Evolutionary conservation across 1,140 invertebrate species (phyloP), one percentile per base, ranked within the genome.

Genomic region (Wiebesia pumilae): DNA sequence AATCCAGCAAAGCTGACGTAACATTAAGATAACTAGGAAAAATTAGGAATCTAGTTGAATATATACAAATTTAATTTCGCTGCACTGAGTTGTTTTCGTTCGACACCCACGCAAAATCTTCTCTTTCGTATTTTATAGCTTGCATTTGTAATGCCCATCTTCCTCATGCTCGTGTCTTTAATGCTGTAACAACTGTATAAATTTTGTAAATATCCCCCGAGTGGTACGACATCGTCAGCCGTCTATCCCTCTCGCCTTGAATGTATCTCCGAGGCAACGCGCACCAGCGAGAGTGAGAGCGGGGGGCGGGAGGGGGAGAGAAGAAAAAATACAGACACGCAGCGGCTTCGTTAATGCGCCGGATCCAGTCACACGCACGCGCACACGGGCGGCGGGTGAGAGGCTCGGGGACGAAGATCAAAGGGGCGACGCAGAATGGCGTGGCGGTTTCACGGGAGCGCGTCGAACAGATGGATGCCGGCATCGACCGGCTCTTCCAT

Each of bases 361-460:
- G 38, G 38, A 35, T 16, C 78, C 30, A 9, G 80, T 19, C 80
- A 7, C 38, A 54, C 80, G 80, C 40, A 30, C 80, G 80, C 35
- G 58, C 16, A 19, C 67, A 19, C 88, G 43, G 7, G 51, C 7
- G 58, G 83, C 87, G 83, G 30, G 19, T 7, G 2, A 54, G 19
- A 54, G 51, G 43, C 51, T 6, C 10, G 51, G 84, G 85, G 83
- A 24, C 79, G 81, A 90, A 91, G 91, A 92, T 92, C 91, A 92
- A 92, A 92, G 91, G 87, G 71, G 85, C 83, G 90, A 89, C 89
- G 86, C 88, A 30, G 88, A 47, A 47, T 47, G 12, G 83, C 88
- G 88, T 88, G 90, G 88, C 67, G 83, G 87, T 87, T 88, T 86
- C 87, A 88, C 16, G 77, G 77, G 77, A 90, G 91, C 90, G 89